Base-by-base conservation (phyloP, 2,797 vertebrate species). In the Petrocephalus schoutedeni region DNA sequence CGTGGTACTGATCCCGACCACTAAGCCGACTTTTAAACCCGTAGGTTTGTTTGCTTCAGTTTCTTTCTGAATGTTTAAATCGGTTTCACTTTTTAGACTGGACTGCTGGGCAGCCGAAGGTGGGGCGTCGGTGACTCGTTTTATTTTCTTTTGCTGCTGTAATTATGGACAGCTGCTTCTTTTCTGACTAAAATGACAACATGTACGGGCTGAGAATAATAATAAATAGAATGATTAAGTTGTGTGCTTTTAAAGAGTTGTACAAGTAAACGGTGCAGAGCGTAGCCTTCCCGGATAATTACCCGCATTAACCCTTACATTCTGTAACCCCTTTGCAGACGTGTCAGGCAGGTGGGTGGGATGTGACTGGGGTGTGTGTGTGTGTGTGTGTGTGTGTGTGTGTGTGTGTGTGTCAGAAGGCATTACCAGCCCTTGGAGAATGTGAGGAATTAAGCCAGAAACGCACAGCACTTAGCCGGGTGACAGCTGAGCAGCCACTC, bases 401-500 rank as follows among this genome's bases (percentile, higher is more conserved):
- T 28, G 23, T 10, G 53, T 8, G 54, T 58, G 54, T 32, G 23
- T 36, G 16, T 36, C 28, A 32, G 49, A 83, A 53, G 77, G n/a
- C n/a, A 23, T 12, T 21, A 53, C 56, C 36, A 77, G 32, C 12
- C 2, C 71, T 57, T 5, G 45, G 89, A 88, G 91, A 91, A 94
- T 93, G 90, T 88, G 51, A 92, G 64, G 91, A 91, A 91, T 93
- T 87, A 90, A 88, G 91, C 83, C 51, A 19, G 85, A 84, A 86
- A 89, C 91, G 89, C 61, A 19, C 86, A 89, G 85, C 90, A 80
- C 58, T 89, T 89, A 89, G 84, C 86, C 85, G 59, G 80, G 59
- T 89, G 87, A 91, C 94, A 93, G 93, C 94, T 94, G 93, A 94
- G 49, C 45, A 89, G 89, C 64, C 89, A 74, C 59, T 87, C 86